Evolutionary conservation across 2,113 vertebrate genomes (phyloP), one percentile per base, ranked within the genome.

Genomic region (Plotosus lineatus): DNA sequence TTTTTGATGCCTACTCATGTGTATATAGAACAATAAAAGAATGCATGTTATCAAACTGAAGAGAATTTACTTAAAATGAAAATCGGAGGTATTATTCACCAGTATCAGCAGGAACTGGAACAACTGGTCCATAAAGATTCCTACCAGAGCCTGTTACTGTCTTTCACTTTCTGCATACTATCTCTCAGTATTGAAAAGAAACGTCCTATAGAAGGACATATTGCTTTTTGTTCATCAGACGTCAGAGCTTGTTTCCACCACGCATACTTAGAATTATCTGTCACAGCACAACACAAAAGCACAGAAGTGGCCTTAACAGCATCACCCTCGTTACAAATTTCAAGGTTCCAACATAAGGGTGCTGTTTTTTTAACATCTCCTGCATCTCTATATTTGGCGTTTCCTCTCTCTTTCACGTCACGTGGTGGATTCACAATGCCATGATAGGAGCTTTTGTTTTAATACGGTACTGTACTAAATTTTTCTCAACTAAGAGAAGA

Each of bases 231-330:
- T 80, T 38, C 26, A 23, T 53, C 68, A 17, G 21, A 79, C 14
- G 50, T 69, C 82, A 69, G 40, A 33, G 53, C 36, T 81, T 50
- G 50, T 76, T 46, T 42, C 19, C 40, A 71, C 58, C 75, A 58
- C 23, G 46, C 31, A 75, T 51, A 78, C 46, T 75, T 14, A 21
- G 48, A 61, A 40, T 66, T 36, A 44, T 48, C 84, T 72, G 21
- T 42, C 79, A 78, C 88, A 84, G 86, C 89, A 88, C 88, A 89
- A 82, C 9, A 78, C 66, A 81, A 53, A 69, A 26, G 56, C 84
- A 69, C 44, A 81, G 82, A 77, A 77, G 85, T 86, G 83, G 85
- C 86, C 85, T 90, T 88, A 87, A 68, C 36, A 77, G 19, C 46
- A 50, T 84, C 86, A 82, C 46, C 85, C 86, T 75, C 82, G 78